A percentile compares a stretch with the other conserved stretches of the same genome.
Evolutionary conservation across 2,888 invertebrate species (phyloP).

Genomic region (Pheosia gnoma): DNA sequence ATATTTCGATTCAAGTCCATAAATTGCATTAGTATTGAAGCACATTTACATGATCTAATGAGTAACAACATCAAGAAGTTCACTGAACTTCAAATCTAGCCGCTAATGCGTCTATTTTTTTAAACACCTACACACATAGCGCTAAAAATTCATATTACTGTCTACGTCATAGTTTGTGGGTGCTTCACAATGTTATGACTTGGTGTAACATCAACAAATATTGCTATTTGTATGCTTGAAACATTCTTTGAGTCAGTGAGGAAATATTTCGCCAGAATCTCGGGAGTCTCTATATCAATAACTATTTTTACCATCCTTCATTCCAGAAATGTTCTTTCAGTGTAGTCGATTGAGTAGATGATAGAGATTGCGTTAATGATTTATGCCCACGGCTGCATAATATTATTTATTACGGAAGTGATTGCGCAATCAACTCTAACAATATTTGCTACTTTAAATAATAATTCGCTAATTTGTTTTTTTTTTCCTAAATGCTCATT

Average conservation of each 20-base stretch:
- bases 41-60: no score
- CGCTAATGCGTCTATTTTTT: not conserved
- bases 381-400: no score
- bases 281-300: not conserved
- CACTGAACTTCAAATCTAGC: not conserved
- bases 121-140: not conserved
- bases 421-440: no score
- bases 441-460: no score
- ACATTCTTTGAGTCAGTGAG: not conserved
- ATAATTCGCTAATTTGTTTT: no score
- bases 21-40: no score
- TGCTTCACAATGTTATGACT: not conserved
- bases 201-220: not conserved
- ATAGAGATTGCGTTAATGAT: no score
- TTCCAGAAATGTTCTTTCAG: not conserved
- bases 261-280: not conserved
- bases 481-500: no score
- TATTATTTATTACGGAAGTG: no score
- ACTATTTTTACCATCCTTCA: not conserved
- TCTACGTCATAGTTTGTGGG: not conserved
- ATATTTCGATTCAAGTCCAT: no score
- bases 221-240: not conserved
- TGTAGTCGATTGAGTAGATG: no score
- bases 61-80: not conserved
- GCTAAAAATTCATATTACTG: not conserved